Base-by-base conservation (phyloP, 1,140 invertebrate species). In the Eulimnadia texana region DNA sequence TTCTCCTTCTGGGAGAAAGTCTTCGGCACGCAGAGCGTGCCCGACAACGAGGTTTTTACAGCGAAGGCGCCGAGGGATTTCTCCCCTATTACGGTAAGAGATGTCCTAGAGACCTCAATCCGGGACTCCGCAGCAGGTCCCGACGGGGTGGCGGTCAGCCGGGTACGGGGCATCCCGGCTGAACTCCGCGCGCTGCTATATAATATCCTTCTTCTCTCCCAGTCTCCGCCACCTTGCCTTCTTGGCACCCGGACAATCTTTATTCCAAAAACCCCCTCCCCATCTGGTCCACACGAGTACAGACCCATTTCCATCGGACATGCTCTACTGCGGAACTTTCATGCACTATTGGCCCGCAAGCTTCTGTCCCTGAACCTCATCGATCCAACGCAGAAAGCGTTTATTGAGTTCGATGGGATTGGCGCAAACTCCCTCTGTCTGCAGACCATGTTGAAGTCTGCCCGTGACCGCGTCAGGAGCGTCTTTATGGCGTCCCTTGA, bases 401-500 rank as follows among this genome's bases (percentile, higher is more conserved):
- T 70, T 28, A 54, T 64, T 1, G 16, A 49, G 13, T 62, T 66
- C 42, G 25, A 29, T 55, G 65, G 68, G 10, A 60, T 62, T 59
- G 33, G 24, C 0, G 19, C 24, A 0, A 70, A 70, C 47, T 64
- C 33, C 0, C 13, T 33, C 1, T 11, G 67, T 0, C 50, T 70
- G 0, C 16, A 64, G 0, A 24, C 62, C 9, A 16, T 19, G 23
- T 22, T 65, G 58, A n/a, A 64, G 42, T 9, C 65, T 61, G 28
- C 66, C 0, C 65, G 67, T 58, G n/a, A 27, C 3, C 47, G 42
- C 3, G 27, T 20, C 2, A 58, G 25, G 19, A 55, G 59, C 51
- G 59, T 68, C 19, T 59, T 9, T 49, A 64, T 63, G 24, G 65
- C 66, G 29, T 65, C 63, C n/a, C 22, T 71, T 10, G 71, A 71